Evolutionary conservation across 2,113 vertebrate genomes (phyloP).

Genomic region (Oreotrochilus melanogaster): DNA sequence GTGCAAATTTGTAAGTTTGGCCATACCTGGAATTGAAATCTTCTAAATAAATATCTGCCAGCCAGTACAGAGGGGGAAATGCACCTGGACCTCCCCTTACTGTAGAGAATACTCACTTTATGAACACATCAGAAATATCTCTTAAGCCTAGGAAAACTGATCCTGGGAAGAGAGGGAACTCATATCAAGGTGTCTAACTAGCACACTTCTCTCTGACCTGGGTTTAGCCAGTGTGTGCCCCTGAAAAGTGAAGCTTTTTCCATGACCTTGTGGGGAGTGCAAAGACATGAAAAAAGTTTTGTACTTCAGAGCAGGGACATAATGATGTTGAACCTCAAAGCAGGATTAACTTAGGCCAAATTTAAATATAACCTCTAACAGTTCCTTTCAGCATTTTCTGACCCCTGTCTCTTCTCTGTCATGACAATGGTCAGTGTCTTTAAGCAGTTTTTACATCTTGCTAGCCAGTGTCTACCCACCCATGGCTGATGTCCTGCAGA

Average conservation of each 20-base stretch:
- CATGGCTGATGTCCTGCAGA: neutral
- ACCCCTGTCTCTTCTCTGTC: neutral
- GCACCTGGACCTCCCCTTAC: neutral
- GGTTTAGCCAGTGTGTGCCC: neutral
- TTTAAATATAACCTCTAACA: slow-evolving; percentile 21
- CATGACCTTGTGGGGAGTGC: neutral
- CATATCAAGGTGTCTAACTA: neutral
- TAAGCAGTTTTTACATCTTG: neutral
- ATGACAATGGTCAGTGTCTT: slow-evolving; percentile 1
- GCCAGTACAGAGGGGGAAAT: neutral
- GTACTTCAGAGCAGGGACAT: neutral
- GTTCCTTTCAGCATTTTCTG: neutral
- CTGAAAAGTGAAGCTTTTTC: neutral
- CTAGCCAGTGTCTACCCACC: neutral
- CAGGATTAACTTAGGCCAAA: neutral
- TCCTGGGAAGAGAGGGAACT: neutral
- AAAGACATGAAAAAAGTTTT: neutral
- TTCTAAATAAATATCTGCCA: neutral
- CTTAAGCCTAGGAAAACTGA: neutral
- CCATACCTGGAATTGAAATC: neutral
- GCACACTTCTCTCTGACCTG: neutral
- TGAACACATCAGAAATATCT: neutral
- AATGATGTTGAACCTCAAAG: neutral
- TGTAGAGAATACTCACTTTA: neutral
- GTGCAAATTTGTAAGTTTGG: neutral